Evolutionary conservation across 2,113 vertebrate genomes (phyloP).

Genomic region (Apodemus sylvaticus): DNA sequence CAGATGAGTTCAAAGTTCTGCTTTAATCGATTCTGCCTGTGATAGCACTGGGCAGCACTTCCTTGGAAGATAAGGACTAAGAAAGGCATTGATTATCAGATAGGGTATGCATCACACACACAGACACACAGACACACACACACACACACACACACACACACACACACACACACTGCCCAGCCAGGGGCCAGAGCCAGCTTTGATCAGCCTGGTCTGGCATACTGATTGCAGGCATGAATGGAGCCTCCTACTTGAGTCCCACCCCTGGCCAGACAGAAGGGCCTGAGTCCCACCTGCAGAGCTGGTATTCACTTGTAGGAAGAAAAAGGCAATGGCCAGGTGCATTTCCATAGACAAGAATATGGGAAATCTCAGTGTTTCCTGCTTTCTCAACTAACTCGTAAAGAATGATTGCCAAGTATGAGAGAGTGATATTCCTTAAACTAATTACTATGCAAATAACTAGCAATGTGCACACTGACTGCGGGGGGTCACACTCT

Average conservation of each 20-base stretch:
- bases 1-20: constrained; percentile 65
- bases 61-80: constrained; percentile 70
- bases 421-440: neutral
- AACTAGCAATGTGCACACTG: no score
- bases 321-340: neutral
- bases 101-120: neutral
- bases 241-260: neutral
- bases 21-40: constrained; percentile 73
- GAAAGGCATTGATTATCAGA: constrained; percentile 74
- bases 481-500: neutral
- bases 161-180: neutral
- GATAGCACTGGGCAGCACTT: constrained; percentile 67
- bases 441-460: neutral
- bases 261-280: neutral
- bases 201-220: neutral
- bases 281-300: neutral
- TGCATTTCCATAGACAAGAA: neutral
- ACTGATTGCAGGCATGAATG: neutral
- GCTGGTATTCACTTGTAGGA: neutral
- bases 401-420: neutral
- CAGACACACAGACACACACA: no score
- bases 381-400: neutral
- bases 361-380: neutral
- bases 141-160: no score
- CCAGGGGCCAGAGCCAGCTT: neutral